These are phyloP conservation scores for Hemibagrus guttatus DNA, from an alignment of 2,797 vertebrate genomes.

Conservation along the genomic window DNA sequence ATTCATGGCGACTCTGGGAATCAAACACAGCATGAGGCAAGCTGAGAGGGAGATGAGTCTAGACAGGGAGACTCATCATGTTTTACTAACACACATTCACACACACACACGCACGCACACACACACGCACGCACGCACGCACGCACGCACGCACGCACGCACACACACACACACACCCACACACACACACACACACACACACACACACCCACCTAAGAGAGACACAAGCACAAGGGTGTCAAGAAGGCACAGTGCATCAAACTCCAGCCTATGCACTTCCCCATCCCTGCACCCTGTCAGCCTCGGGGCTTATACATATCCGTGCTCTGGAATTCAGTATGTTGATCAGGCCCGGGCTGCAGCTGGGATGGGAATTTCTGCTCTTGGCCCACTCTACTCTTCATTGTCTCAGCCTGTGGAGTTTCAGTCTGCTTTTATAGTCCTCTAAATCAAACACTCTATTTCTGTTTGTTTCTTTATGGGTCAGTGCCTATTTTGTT, in stretches of 20 bases:
- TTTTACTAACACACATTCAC: conserved; percentile 11
- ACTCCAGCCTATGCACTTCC: conserved; percentile 70
- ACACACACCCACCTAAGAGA: conserved; percentile 30
- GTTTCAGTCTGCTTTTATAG: conserved; percentile 75
- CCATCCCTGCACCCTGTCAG: conserved; percentile 70
- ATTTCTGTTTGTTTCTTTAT: conserved; percentile 68
- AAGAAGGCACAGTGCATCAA: conserved; percentile 72
- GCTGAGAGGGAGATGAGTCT: conserved; percentile 64
- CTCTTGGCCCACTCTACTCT: conserved; percentile 68
- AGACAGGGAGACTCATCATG: conserved; percentile 22
- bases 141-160: too few relatives aligned
- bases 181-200: conserved; percentile 40
- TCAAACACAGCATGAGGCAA: conserved; percentile 79
- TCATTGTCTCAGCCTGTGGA: conserved; percentile 76
- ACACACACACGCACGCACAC: conserved; percentile 38
- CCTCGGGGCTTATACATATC: conserved; percentile 72
- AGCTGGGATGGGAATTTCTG: conserved; percentile 79
- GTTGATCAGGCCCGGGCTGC: conserved; percentile 77
- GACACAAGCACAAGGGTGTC: conserved; percentile 65
- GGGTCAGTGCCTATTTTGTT: conserved; percentile 59
- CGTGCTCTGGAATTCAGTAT: conserved; percentile 80
- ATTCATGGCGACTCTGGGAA: conserved; percentile 78
- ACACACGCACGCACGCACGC: conserved; percentile 21
- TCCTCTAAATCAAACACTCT: conserved; percentile 73
- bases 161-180: conserved; percentile 40